Base-by-base conservation (phyloP, 2,797 vertebrate genomes). In the Podargus strigoides region DNA sequence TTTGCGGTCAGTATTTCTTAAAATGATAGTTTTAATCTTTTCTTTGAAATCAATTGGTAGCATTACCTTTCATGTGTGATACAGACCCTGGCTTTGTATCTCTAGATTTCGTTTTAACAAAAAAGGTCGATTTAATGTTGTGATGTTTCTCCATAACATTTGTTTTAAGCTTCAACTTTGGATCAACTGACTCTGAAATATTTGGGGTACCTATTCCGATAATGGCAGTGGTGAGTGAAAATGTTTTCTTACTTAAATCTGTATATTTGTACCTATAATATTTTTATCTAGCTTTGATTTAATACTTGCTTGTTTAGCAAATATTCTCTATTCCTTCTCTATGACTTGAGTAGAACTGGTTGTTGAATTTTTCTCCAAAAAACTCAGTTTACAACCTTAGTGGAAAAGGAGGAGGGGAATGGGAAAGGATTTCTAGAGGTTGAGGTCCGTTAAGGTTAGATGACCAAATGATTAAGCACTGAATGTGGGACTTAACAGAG, bases 191-290 rank as follows among this genome's bases (percentile, higher is more conserved):
- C 96, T 86, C 98, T 19, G 98, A 98, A 94, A 98, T 99, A 95
- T 99, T 99, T 83, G 99, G 99, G 18, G 97, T 97, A 24, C 93
- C 98, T 94, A 98, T 99, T 97, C 98, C 98, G 91, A 98, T 99
- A 95, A 98, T 98, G 97, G 98, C 98, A 60, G 52, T 99, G 98
- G 99, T 99, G 97, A 99, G 99, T 98, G 28, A 78, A 91, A 92
- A 82, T 55, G 21, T 58, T 83, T 77, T 59, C 44, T 67, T 55
- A 36, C 34, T 82, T 64, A 46, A 74, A 75, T 72, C 22, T 58
- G 0, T 75, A 2, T 66, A 15, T 75, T 74, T 86, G 16, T 80
- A 50, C 34, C 21, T 89, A 2, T 49, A 6, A 27, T 78, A 6
- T 86, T 14, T 72, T 79, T 74, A 53, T 59, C 10, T 83, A 56